These are phyloP conservation scores for Remorina albescens DNA, from an alignment of 2,797 vertebrate genomes.

Conservation along the genomic window DNA sequence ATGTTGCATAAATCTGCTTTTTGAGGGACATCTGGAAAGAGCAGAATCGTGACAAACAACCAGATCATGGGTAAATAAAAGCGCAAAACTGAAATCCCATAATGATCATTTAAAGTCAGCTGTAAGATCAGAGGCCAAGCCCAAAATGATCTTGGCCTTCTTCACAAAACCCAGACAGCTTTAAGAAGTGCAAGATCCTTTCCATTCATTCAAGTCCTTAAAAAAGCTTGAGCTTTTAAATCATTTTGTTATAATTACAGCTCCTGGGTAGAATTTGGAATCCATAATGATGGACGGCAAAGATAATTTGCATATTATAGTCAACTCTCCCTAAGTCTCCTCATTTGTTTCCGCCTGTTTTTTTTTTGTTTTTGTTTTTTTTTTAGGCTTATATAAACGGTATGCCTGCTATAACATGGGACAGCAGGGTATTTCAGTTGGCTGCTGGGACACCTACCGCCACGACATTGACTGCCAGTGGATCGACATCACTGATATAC, in stretches of 20 bases:
- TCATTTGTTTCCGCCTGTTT: constrained; percentile 7
- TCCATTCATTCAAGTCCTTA: constrained; percentile 36
- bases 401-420: constrained; percentile 96
- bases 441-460: constrained; percentile 97
- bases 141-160: constrained; percentile 50
- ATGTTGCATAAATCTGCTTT: background rate
- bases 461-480: constrained; percentile 98
- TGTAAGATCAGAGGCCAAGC: constrained; percentile 57
- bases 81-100: constrained; percentile 51
- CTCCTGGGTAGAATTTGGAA: constrained; percentile 17
- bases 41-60: constrained; percentile 38
- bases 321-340: background rate
- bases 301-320: background rate
- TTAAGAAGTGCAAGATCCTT: constrained; percentile 23
- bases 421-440: constrained; percentile 93
- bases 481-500: constrained; percentile 93
- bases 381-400: constrained; percentile 88
- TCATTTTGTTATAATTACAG: constrained; percentile 42
- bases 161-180: constrained; percentile 38
- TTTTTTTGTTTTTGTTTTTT: too few species aligned
- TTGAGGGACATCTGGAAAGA: constrained; percentile 17
- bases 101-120: constrained; percentile 49
- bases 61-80: constrained; percentile 33
- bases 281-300: constrained; percentile 10
- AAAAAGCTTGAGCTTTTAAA: constrained; percentile 41